phyloP scores from a whole-genome alignment of 1,140 invertebrate genomes.

The Notospermus geniculatus region DNA sequence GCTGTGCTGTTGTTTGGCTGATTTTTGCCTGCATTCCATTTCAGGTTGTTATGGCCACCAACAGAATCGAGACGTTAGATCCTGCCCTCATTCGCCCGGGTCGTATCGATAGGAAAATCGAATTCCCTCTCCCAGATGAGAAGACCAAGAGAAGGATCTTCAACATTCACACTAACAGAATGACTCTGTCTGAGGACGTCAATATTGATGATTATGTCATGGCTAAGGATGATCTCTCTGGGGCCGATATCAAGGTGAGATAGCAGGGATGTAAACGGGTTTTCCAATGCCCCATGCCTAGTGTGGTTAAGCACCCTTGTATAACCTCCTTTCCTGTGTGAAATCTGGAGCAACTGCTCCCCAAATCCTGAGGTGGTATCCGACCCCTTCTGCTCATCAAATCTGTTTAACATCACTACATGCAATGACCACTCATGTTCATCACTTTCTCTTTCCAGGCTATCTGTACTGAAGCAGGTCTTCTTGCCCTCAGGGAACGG shows the following conservation, averaged over 20 bases:
- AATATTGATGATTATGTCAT: constrained; percentile 97
- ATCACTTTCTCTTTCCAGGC: constrained; percentile 65
- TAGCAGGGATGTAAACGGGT: too few relatives aligned
- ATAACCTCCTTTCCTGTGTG: too few relatives aligned
- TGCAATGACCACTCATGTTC: too few relatives aligned
- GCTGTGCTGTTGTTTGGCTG: too few relatives aligned
- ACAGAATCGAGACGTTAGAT: constrained; percentile 98
- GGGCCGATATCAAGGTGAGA: constrained; percentile 77
- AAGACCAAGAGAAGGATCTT: constrained; percentile 98
- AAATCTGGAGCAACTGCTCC: too few relatives aligned
- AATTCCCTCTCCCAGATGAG: constrained; percentile 98
- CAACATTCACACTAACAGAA: constrained; percentile 95
- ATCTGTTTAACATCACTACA: too few relatives aligned
- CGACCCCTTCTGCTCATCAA: too few relatives aligned
- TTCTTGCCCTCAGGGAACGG: constrained; percentile 94
- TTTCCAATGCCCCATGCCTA: too few relatives aligned
- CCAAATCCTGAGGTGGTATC: too few relatives aligned
- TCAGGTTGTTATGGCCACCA: constrained; percentile 98
- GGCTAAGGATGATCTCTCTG: constrained; percentile 99
- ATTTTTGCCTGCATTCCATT: too few relatives aligned
- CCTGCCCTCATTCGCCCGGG: constrained; percentile 98
- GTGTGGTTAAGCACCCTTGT: too few relatives aligned
- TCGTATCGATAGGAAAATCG: constrained; percentile 98
- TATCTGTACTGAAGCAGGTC: constrained; percentile 98
- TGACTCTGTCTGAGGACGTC: constrained; percentile 97